Evolutionary conservation across 2,113 vertebrate genomes (phyloP).

Genomic region (Orcinus orca): DNA sequence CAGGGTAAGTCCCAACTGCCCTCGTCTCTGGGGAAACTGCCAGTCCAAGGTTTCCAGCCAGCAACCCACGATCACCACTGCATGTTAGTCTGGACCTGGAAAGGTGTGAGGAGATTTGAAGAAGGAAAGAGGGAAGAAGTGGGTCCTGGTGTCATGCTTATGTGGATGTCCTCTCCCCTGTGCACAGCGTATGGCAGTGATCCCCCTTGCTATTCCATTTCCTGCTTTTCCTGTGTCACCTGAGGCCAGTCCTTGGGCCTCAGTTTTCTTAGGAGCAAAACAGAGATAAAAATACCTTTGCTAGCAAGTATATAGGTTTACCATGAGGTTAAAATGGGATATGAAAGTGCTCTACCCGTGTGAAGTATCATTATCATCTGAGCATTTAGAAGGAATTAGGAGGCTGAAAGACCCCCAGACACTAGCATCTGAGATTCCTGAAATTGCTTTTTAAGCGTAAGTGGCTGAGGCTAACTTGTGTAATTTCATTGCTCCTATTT

Average conservation of each 20-base stretch:
- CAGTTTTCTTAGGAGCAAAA: not conserved
- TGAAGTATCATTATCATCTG: not conserved
- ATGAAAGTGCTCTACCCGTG: not conserved
- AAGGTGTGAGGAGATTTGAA: not conserved
- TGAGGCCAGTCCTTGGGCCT: not conserved
- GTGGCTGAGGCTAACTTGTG: not conserved
- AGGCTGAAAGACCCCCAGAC: not conserved
- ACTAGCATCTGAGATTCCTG: not conserved
- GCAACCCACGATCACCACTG: not conserved
- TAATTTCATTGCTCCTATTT: conserved; percentile 20
- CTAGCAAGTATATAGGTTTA: not conserved
- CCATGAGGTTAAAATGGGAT: not conserved
- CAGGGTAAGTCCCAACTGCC: not conserved
- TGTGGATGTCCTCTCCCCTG: not conserved
- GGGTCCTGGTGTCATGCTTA: not conserved
- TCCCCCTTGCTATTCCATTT: not conserved
- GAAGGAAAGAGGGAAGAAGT: not conserved
- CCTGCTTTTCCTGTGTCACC: not conserved
- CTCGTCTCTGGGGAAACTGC: not conserved
- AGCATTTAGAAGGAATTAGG: not conserved
- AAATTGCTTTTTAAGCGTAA: not conserved
- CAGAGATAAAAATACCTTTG: not conserved
- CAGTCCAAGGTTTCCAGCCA: not conserved
- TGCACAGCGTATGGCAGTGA: not conserved
- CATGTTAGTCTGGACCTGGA: not conserved